Base-by-base conservation (phyloP, 2,113 vertebrate species). In the Hepsetus odoe region DNA sequence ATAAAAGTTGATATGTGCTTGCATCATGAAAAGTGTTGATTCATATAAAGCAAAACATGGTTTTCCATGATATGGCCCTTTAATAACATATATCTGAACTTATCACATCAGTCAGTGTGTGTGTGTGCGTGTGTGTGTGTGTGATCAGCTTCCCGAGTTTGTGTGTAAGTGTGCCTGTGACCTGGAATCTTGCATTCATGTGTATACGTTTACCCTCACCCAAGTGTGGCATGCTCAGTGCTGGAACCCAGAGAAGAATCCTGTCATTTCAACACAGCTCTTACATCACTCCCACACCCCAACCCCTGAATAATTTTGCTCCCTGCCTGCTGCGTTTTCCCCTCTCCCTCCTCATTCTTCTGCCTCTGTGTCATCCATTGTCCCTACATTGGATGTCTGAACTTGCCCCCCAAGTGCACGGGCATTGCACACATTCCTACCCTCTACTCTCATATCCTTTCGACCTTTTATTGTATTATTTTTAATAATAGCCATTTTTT, bases 121-220 rank as follows among this genome's bases (percentile, higher is more conserved):
- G 59, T 53, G 33, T 26, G 28, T 70, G 66, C 62, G 67, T 51
- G 58, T 55, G 68, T 72, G 38, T 72, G 40, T 33, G 44, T 44
- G 68, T 14, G 35, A 22, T 18, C 20, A 7, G 3, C n/a, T 49
- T 55, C 53, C 35, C 30, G 32, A 49, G 18, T 20, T 40, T 64
- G 51, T 81, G 55, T 74, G 74, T 78, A 67, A 44, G 61, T 81
- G 69, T 70, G 68, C 58, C 42, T 7, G 74, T 59, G 49, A 58
- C 30, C 46, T 42, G 58, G 73, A 74, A 79, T 61, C 38, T 84
- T 24, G 30, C 55, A 55, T 38, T 28, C 30, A 13, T 65, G 72
- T 81, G 84, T 85, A 67, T 81, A 38, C 73, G 56, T 74, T 84
- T 81, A 61, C 53, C 24, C 32, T 22, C 82, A 75, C 46, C 38